Percentiles rank a stretch among this genome's conserved stretches.
Conservation (phyloP, 2,113 vertebrate species). For the Halcyon senegalensis region DNA sequence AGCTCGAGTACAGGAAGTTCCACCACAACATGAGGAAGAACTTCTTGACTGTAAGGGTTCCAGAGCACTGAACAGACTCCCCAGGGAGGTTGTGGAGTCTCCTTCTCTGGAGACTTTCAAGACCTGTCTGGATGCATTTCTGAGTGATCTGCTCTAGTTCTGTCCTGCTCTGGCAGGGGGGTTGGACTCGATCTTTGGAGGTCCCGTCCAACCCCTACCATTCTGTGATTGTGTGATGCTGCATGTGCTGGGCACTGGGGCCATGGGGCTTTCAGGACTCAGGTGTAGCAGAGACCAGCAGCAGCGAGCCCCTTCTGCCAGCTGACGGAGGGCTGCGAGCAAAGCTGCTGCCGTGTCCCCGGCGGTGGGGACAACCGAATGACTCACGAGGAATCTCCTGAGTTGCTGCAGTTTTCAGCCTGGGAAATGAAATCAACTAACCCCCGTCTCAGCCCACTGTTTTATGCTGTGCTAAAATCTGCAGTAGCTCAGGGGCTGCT, state of each 20-base stretch:
- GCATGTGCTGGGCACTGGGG: not conserved
- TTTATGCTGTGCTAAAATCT: conserved; percentile 8
- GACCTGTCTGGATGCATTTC: too few species aligned
- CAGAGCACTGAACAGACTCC: too few species aligned
- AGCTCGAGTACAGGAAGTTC: too few species aligned
- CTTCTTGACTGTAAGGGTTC: too few species aligned
- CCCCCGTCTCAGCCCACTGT: not conserved
- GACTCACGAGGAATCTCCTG: not conserved
- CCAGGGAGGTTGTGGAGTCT: too few species aligned
- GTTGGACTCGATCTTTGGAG: too few species aligned
- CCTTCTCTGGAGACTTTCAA: too few species aligned
- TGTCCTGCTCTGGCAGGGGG: too few species aligned
- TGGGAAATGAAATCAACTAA: not conserved
- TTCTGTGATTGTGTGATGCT: not conserved
- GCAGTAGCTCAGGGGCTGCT: conserved; percentile 13
- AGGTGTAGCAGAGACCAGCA: not conserved
- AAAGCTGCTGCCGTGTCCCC: not conserved
- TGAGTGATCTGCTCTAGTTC: too few species aligned
- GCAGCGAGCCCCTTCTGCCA: not conserved
- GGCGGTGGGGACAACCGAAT: accelerated
- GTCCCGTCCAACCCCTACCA: too few species aligned
- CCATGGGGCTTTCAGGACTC: not conserved
- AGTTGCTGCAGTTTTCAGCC: not conserved
- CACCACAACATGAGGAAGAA: too few species aligned
- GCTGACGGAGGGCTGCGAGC: accelerated